Conservation (phyloP, 2,113 vertebrate genomes). For the Heliornis fulica region DNA sequence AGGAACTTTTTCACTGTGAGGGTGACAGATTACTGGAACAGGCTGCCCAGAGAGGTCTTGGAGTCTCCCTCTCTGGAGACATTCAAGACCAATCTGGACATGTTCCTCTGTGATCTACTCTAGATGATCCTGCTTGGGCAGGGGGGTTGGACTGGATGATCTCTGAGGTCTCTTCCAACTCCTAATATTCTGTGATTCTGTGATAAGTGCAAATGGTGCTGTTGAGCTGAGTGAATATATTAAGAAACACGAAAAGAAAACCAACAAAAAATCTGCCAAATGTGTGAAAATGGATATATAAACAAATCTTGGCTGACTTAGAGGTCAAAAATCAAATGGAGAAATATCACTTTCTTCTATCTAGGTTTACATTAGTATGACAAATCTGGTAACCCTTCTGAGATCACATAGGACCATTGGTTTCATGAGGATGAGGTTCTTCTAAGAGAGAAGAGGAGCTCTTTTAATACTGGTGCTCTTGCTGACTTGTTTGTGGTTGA, state of each 20-base stretch:
- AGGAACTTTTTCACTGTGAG: too few species aligned
- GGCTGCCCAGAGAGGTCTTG: too few species aligned
- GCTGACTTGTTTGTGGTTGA: background rate
- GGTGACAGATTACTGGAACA: too few species aligned
- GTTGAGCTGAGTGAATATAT: background rate
- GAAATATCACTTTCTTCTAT: rapidly evolving
- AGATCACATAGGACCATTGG: background rate
- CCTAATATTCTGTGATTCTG: too few species aligned
- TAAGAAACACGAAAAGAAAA: background rate
- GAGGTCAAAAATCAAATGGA: background rate
- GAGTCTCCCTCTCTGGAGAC: too few species aligned
- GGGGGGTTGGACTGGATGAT: too few species aligned
- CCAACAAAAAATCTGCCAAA: background rate
- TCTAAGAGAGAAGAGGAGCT: background rate
- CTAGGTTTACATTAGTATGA: background rate
- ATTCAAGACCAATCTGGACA: too few species aligned
- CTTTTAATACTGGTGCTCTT: background rate
- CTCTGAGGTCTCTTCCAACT: too few species aligned
- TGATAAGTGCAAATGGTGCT: background rate
- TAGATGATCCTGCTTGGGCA: too few species aligned
- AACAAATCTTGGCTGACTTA: background rate
- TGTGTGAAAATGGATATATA: background rate
- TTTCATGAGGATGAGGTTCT: background rate
- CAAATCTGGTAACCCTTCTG: background rate
- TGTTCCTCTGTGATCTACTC: too few species aligned